Conservation (phyloP, 2,113 vertebrate genomes). For the Rhinopomastus cyanomelas region DNA sequence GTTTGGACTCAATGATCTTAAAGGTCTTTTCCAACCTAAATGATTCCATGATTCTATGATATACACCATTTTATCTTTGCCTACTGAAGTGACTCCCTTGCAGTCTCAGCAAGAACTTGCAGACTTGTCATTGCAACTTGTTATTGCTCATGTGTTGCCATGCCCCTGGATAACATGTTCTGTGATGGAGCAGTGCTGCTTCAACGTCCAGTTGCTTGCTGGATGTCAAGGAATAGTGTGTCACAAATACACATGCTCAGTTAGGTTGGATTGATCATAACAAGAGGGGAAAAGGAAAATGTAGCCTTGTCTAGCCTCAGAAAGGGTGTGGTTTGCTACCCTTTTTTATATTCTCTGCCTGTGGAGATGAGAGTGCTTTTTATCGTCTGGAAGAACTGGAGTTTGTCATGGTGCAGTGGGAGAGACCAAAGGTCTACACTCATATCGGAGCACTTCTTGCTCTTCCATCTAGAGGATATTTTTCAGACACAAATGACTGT, state of each 20-base stretch:
- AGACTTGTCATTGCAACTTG: no score
- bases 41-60: no score
- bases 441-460: not conserved
- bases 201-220: not conserved
- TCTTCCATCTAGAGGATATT: not conserved
- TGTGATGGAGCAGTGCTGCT: not conserved
- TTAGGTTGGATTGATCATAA: not conserved
- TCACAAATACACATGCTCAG: not conserved
- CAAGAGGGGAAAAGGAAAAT: not conserved
- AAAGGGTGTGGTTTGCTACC: not conserved
- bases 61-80: not conserved
- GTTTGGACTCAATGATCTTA: no score
- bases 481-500: not conserved
- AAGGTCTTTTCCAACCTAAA: no score
- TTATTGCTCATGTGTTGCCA: not conserved
- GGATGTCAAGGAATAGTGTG: not conserved
- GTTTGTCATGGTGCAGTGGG: not conserved
- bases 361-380: rapidly evolving
- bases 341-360: not conserved
- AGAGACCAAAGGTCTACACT: not conserved
- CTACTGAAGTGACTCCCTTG: not conserved
- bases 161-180: not conserved
- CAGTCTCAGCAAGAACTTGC: not conserved
- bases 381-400: not conserved
- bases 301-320: not conserved